Percentiles rank a stretch among this genome's conserved stretches.
Evolutionary conservation across 2,113 vertebrate genomes (phyloP).

Genomic region (Gymnorhina tibicen): DNA sequence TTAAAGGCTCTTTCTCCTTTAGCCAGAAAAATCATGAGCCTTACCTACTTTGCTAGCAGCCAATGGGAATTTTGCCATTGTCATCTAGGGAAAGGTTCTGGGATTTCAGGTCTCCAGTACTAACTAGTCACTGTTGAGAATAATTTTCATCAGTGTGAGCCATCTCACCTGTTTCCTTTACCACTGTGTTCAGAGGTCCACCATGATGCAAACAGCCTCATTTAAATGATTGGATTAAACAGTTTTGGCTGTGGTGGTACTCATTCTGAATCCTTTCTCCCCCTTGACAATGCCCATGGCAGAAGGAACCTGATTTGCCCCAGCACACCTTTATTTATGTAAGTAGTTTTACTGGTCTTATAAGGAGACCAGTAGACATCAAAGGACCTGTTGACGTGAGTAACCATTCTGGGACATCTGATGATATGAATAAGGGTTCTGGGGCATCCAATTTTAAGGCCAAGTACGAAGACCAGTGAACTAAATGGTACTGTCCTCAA

Average conservation of each 20-base stretch:
- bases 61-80: constrained; percentile 39
- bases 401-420: background rate
- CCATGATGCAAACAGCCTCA: background rate
- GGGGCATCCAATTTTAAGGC: background rate
- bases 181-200: background rate
- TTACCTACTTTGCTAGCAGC: background rate
- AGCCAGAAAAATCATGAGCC: background rate
- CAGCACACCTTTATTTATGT: background rate
- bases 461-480: background rate
- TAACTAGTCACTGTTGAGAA: background rate
- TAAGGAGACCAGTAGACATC: background rate
- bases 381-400: background rate
- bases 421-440: background rate
- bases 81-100: background rate
- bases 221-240: background rate
- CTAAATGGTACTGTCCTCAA: background rate
- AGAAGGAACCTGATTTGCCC: background rate
- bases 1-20: background rate
- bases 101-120: background rate
- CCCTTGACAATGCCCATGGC: background rate
- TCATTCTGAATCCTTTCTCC: background rate
- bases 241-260: background rate
- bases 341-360: background rate
- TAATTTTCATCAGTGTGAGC: background rate
- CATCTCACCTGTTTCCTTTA: background rate